Evolutionary conservation across 2,113 vertebrate genomes (phyloP).

Genomic region (Charina bottae): DNA sequence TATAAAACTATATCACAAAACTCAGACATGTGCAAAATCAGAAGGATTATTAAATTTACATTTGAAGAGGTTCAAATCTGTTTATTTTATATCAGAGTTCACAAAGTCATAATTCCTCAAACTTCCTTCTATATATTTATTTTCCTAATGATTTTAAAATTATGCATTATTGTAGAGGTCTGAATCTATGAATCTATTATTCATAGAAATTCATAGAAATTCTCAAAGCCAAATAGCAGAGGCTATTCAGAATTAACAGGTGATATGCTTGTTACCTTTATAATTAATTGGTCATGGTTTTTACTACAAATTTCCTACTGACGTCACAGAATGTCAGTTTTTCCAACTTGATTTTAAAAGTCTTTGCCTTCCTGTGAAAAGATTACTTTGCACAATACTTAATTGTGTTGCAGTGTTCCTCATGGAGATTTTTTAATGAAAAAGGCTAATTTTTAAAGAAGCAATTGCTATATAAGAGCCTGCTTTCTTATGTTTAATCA

Average conservation of each 20-base stretch:
- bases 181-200: neutral
- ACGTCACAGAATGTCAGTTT: neutral
- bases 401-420: constrained; percentile 9
- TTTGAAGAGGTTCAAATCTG: neutral
- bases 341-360: constrained; percentile 7
- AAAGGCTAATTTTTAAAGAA: constrained; percentile 34
- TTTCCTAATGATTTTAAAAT: neutral
- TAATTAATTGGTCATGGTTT: neutral
- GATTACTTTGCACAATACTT: neutral
- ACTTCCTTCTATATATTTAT: neutral
- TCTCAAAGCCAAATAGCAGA: neutral
- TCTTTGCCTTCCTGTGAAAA: constrained; percentile 7
- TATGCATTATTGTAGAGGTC: neutral
- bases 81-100: neutral
- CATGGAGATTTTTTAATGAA: neutral
- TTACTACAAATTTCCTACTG: constrained; percentile 10
- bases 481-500: constrained; percentile 43
- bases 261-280: neutral
- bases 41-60: neutral
- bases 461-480: constrained; percentile 31
- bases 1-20: too few relatives aligned
- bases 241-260: constrained; percentile 8
- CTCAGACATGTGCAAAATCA: too few relatives aligned
- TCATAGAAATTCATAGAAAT: neutral
- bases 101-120: neutral